A percentile compares a stretch with the other conserved stretches of the same genome.
Conservation (phyloP, 2,888 invertebrate species). For the Nephrotoma flavescens region DNA sequence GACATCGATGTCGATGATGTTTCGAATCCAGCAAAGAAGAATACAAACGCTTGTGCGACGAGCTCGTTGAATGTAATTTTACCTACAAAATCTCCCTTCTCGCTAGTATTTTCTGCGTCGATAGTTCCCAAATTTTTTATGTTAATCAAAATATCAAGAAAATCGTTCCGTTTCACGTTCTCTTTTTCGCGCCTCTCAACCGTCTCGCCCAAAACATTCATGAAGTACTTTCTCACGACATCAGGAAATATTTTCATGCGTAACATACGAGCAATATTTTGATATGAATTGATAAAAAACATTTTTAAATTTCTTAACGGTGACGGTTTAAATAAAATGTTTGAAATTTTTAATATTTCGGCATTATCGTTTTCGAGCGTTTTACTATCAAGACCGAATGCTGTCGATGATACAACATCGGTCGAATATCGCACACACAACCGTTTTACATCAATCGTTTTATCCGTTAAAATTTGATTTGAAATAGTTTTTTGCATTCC, state of each 20-base stretch:
- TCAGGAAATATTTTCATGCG: conserved; percentile 17
- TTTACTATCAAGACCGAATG: background rate
- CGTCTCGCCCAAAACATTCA: conserved; percentile 26
- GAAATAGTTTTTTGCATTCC: background rate
- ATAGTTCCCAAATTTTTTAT: conserved; percentile 18
- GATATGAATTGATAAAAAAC: background rate
- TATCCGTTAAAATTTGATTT: background rate
- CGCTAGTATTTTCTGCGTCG: background rate
- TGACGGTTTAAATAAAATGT: background rate
- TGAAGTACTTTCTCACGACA: conserved; percentile 22
- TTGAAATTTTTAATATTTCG: background rate
- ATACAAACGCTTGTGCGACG: conserved; percentile 37
- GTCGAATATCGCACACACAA: background rate
- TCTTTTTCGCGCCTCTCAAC: conserved; percentile 26
- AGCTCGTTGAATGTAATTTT: conserved; percentile 26
- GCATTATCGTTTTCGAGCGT: background rate
- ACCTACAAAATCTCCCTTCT: background rate
- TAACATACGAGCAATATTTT: conserved; percentile 16
- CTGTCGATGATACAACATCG: background rate
- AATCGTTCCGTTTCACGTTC: conserved; percentile 15
- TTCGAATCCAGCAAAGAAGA: conserved; percentile 40
- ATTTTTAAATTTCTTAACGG: background rate
- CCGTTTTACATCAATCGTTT: background rate
- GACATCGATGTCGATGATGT: conserved; percentile 26
- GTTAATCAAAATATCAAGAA: conserved; percentile 28